Percentiles rank a stretch among this genome's conserved stretches.
phyloP scores from a whole-genome alignment of 2,888 invertebrate species.

The Cordilura impudica region DNA sequence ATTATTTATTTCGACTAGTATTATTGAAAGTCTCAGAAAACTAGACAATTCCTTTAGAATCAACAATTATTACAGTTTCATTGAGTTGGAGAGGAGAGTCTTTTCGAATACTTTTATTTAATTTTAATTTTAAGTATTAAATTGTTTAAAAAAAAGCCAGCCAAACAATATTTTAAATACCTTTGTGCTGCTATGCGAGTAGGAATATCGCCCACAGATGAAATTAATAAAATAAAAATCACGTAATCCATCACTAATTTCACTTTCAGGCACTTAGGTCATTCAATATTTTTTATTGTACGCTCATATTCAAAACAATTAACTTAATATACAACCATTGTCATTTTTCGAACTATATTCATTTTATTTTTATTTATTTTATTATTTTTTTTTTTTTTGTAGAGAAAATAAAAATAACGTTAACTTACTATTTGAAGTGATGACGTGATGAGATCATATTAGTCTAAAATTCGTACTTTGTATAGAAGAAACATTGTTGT shows the following conservation, averaged over 20 bases:
- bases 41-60: too few relatives aligned
- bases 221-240: not conserved
- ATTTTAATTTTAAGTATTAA: too few relatives aligned
- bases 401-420: not conserved
- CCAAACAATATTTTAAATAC: not conserved
- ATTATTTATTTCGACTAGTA: too few relatives aligned
- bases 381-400: too few relatives aligned
- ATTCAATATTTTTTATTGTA: not conserved
- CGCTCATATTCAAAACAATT: conserved; percentile 23
- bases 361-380: too few relatives aligned
- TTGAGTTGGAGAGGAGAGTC: too few relatives aligned
- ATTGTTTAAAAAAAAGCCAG: not conserved
- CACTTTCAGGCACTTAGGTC: conserved; percentile 14
- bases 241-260: conserved; percentile 2
- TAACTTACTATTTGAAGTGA: conserved; percentile 24
- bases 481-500: not conserved
- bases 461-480: not conserved
- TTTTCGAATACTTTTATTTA: too few relatives aligned
- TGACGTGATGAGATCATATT: conserved; percentile 21
- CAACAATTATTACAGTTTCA: too few relatives aligned
- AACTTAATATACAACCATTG: conserved; percentile 19
- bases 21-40: too few relatives aligned
- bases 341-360: conserved; percentile 13
- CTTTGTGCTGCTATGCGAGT: not conserved
- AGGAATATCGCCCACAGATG: conserved; percentile 8